Base-by-base conservation (phyloP, 2,888 invertebrate genomes). In the Apamea sordens region DNA sequence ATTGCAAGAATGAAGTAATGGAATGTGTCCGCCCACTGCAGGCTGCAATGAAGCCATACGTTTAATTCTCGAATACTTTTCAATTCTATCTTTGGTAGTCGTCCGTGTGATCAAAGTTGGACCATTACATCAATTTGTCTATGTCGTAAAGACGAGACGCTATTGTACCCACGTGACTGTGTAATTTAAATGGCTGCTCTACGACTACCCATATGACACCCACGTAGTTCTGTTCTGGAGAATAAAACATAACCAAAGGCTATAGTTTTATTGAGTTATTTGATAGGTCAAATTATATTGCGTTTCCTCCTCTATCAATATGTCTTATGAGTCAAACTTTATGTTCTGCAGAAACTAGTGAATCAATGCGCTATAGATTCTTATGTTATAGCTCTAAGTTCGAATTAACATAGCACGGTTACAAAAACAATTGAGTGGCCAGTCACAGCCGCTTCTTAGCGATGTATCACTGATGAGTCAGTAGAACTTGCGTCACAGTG, bases 381-480 rank as follows among this genome's bases (percentile, higher is more conserved):
- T 36, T 80, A 71, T 79, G 41, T 83, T 88, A 86, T 74, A 80
- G 79, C 77, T 85, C 81, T 73, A 85, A 87, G 87, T 89, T 89
- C 80, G 86, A 89, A 89, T 90, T 90, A 89, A 87, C 88, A 84
- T 82, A 80, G 80, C 73, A 82, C 84, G 79, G 83, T 84, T 86
- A 86, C 86, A 89, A 90, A 93, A 93, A 94, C 93, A 94, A 94
- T 93, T 89, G 91, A 77, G 74, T 77, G 83, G 77, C 87, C 90
- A 91, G 92, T 91, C 91, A 88, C 86, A 91, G 87, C 86, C 86
- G 86, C 86, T 89, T 89, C 92, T 91, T 85, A 83, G 72, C 88
- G 83, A 92, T 93, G 92, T 93, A 93, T 93, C 92, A 93, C 83
- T 88, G 91, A 92, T 96, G 95, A 95, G 90, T 96, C 95, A 95